Evolutionary conservation across 2,113 vertebrate species (phyloP), one percentile per base, ranked within the genome.

Genomic region (Ptychochromis oligacanthus): DNA sequence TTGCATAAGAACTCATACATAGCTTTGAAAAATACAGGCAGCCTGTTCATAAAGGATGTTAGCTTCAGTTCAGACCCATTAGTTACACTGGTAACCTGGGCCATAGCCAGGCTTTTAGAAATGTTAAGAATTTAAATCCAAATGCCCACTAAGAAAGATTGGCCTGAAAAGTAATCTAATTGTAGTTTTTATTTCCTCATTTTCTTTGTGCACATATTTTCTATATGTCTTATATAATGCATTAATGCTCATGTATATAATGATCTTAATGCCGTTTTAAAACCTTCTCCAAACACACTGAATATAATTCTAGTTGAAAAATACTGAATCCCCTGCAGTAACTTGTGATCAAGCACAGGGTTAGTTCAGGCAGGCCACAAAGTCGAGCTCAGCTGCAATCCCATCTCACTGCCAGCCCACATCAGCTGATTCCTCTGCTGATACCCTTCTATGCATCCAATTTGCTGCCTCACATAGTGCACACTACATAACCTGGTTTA

Each of bases 381-480:
- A 72, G 0, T 72, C 43, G 52, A 8, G 6, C 2, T 31, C 43
- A n/a, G 65, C 43, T 17, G 15, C 46, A 7, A 52, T 3, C 28
- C 17, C 65, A 72, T 72, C 43, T 72, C 67, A 54, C n/a, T 72
- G 43, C 26, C 31, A 52, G 17, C 65, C 43, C 43, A n/a, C 67
- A 54, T 72, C 43, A 72, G 65, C 24, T 72, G 43, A 46, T 72
- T 43, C 18, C 3, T 52, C 65, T 0, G 65, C 65, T 31, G 26
- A 52, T 20, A 7, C 1, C 0, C 26, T 52, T 52, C 67, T 72
- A 52, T 34, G n/a, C 43, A 72, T 72, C 26, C 26, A 31, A 9
- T 72, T 43, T 72, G 46, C 0, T 31, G 5, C 49, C 46, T 72
- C 43, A 52, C 24, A 31, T 0, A 52, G 10, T 6, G 0, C 5